Evolutionary conservation across 2,888 invertebrate species (phyloP), one percentile per base, ranked within the genome.

Genomic region (Rapana venosa): DNA sequence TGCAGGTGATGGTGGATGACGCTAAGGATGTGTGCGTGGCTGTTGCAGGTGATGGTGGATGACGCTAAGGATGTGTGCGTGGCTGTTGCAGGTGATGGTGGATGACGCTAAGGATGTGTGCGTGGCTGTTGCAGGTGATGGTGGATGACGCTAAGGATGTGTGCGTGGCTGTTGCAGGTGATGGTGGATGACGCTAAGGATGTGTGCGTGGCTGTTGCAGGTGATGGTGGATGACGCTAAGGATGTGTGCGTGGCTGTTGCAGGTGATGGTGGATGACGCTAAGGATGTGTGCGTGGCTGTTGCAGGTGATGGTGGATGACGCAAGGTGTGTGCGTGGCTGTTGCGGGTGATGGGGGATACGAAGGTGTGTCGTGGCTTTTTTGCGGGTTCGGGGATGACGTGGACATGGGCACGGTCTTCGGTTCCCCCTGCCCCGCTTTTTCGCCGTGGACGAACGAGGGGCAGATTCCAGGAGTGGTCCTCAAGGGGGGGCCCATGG

Each of bases 351-450:
- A 84, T 36, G 47, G 93, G 96, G 17, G 96, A 96, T 92, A 35
- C 15, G 17, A 35, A 79, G 11, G 26, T 11, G 17, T 15, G 11
- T 11, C n/a, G n/a, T n/a, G n/a, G n/a, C n/a, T n/a, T n/a, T n/a
- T n/a, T n/a, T n/a, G n/a, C n/a, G n/a, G n/a, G n/a, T n/a, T n/a
- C 58, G 93, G 96, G 17, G 96, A 96, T 92, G 96, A 96, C 92
- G 85, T 95, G 90, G 95, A 95, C 88, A 93, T 94, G 91, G 93
- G 93, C 35, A 94, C 95, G 20, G 96, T 96, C 26, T 96, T 96
- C 91, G 95, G 95, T 91, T 96, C 96, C 91, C 95, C 96, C 17
- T 96, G 96, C 91, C 93, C 11, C 93, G 95, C 22, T 96, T 96
- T 96, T 91, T 96, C 32, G 95, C 96, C 2, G 92, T 92, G 35